Evolutionary conservation across 2,797 vertebrate genomes (phyloP), one percentile per base, ranked within the genome.

Genomic region (Peromyscus attwateri): DNA sequence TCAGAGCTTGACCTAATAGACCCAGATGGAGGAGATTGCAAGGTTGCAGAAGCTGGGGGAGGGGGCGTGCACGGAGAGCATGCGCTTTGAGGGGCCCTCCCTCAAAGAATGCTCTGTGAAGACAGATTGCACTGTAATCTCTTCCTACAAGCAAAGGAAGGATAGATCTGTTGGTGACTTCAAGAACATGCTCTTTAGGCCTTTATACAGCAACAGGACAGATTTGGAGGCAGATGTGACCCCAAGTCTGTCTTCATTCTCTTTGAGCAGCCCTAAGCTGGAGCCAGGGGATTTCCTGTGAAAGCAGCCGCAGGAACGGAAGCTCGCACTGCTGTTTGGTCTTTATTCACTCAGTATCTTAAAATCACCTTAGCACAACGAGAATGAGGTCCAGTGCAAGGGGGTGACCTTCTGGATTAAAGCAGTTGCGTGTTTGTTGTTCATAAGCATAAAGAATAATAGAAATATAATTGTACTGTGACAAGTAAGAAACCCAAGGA

Each of bases 121-220:
- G 92, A 94, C 25, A 91, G 75, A 81, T 91, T 81, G 71, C 21
- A 46, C 92, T 95, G 0, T 95, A 91, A 96, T 95, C 90, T 88
- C 84, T 60, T 81, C 19, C 29, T 89, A 62, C 43, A 83, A 96
- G 94, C n/a, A 96, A 93, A 94, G 83, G 84, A 89, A 94, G 68
- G 83, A 55, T 70, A 46, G 68, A 49, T 96, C 46, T 85, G 37
- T 93, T 21, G 16, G 79, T 55, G 46, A 89, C 90, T 96, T 82
- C 1, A 14, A 85, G 60, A 87, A 73, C 49, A 91, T 82, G 75
- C 70, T 83, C 60, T 91, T 93, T 83, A 88, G 81, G 71, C 71
- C 71, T 82, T 91, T 81, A 19, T 4, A 91, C 9, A 80, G 55
- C 55, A 64, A 77, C 62, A 83, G 49, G 40, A 80, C n/a, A 96